Percentiles rank a stretch among this genome's conserved stretches.
Evolutionary conservation across 2,797 vertebrate species (phyloP).

Genomic region (Rhabdomys pumilio): DNA sequence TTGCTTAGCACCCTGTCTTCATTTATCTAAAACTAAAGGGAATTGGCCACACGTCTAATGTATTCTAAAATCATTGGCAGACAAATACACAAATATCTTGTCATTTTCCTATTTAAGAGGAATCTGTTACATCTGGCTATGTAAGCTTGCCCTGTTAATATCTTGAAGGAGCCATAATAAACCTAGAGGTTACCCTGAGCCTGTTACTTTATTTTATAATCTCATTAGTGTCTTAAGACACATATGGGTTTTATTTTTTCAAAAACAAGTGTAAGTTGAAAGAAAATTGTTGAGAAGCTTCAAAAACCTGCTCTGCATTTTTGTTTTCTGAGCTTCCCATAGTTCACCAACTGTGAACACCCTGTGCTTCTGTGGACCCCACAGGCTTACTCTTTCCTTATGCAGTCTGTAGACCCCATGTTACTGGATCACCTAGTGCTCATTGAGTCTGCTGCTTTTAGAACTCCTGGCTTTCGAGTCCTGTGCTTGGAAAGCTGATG

Average conservation of each 20-base stretch:
- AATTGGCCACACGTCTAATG: conserved; percentile 20
- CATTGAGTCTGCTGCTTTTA: conserved; percentile 80
- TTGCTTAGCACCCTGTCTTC: conserved; percentile 27
- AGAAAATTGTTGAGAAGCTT: conserved; percentile 89
- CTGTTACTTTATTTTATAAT: conserved; percentile 55
- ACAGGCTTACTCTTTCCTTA: neutral
- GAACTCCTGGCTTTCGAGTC: conserved; percentile 61
- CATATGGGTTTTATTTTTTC: neutral
- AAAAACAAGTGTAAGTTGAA: conserved; percentile 59
- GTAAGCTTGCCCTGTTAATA: conserved; percentile 21
- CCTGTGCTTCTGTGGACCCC: neutral
- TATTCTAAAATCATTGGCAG: conserved; percentile 58
- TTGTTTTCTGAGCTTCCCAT: conserved; percentile 82
- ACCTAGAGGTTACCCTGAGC: conserved; percentile 72
- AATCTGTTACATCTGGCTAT: conserved; percentile 60
- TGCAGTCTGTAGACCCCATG: neutral
- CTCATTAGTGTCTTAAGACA: conserved; percentile 47
- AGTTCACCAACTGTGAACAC: neutral
- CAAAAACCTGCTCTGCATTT: conserved; percentile 80
- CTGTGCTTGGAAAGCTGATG: conserved; percentile 70
- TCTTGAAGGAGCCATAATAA: conserved; percentile 70
- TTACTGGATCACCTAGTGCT: neutral
- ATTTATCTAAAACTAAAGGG: conserved; percentile 62
- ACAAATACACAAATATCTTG: conserved; percentile 4
- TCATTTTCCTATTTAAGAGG: conserved; percentile 17